These are phyloP conservation scores for Platichthys stellatus DNA, from an alignment of 2,113 vertebrate genomes.

Conservation along the genomic window DNA sequence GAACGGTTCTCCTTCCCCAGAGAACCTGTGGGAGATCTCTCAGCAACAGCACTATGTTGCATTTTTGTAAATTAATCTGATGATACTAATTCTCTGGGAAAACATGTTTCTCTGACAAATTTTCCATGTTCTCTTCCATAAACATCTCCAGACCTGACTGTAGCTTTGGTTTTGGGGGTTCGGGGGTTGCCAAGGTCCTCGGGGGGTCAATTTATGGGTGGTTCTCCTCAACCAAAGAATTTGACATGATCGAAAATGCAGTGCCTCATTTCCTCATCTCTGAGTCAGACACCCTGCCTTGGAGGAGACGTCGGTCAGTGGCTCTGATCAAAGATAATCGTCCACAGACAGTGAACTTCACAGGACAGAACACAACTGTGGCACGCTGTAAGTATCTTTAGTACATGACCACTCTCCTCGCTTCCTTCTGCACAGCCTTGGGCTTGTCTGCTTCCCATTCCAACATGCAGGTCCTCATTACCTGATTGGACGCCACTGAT, in stretches of 20 bases:
- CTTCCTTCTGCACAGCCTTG: slow-evolving; percentile 50
- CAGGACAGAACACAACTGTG: slow-evolving; percentile 48
- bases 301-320: slow-evolving; percentile 52
- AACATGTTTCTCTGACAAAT: slow-evolving; percentile 59
- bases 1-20: slow-evolving; percentile 39
- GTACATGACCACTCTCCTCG: slow-evolving; percentile 39
- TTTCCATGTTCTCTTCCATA: slow-evolving; percentile 59
- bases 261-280: slow-evolving; percentile 58
- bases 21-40: slow-evolving; percentile 37
- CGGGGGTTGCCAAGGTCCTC: slow-evolving; percentile 52
- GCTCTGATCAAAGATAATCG: slow-evolving; percentile 63
- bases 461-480: slow-evolving; percentile 73
- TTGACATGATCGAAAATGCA: slow-evolving; percentile 49
- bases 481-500: slow-evolving; percentile 76
- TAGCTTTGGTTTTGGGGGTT: slow-evolving; percentile 36
- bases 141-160: slow-evolving; percentile 62
- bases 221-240: slow-evolving; percentile 51
- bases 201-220: slow-evolving; percentile 58
- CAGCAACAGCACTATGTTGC: slow-evolving; percentile 47
- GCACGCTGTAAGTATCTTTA: slow-evolving; percentile 44
- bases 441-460: slow-evolving; percentile 71
- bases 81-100: slow-evolving; percentile 60
- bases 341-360: slow-evolving; percentile 58
- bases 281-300: slow-evolving; percentile 61
- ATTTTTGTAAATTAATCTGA: slow-evolving; percentile 47